phyloP scores from a whole-genome alignment of 2,888 invertebrate genomes.

The Ecdyonurus torrentis region DNA sequence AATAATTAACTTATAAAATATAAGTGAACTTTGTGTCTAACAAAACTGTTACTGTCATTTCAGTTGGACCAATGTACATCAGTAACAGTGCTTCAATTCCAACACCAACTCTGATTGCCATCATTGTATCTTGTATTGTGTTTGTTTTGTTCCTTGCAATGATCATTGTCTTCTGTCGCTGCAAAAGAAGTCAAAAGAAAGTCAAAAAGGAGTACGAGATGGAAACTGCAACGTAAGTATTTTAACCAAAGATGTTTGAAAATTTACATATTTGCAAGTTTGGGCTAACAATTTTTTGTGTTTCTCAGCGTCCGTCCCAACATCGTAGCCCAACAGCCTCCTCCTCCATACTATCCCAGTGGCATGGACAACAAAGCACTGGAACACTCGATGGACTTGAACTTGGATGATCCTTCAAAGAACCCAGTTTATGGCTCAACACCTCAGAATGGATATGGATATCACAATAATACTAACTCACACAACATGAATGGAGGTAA shows the following conservation, averaged over 20 bases:
- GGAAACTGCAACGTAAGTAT: slow-evolving; percentile 44
- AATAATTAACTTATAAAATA: neutral
- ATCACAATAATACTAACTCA: slow-evolving; percentile 45
- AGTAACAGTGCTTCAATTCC: slow-evolving; percentile 60
- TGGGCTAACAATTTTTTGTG: neutral
- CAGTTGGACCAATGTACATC: slow-evolving; percentile 67
- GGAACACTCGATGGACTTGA: slow-evolving; percentile 75
- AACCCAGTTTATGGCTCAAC: slow-evolving; percentile 59
- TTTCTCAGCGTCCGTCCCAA: slow-evolving; percentile 48
- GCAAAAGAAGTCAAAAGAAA: slow-evolving; percentile 63
- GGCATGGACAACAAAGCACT: slow-evolving; percentile 84
- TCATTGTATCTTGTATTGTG: slow-evolving; percentile 64
- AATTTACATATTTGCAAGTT: neutral
- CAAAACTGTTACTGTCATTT: slow-evolving; percentile 18
- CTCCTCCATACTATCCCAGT: slow-evolving; percentile 74
- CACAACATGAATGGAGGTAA: slow-evolving; percentile 59
- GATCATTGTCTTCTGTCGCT: slow-evolving; percentile 67
- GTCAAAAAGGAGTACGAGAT: slow-evolving; percentile 85
- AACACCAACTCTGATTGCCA: slow-evolving; percentile 60
- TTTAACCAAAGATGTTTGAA: slow-evolving; percentile 1
- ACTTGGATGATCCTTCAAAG: slow-evolving; percentile 60
- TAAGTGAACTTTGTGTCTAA: neutral
- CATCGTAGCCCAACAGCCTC: slow-evolving; percentile 71
- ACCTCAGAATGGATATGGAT: slow-evolving; percentile 64
- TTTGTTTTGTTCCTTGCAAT: slow-evolving; percentile 58